Evolutionary conservation across 2,797 vertebrate genomes (phyloP), one percentile per base, ranked within the genome.

Genomic region (Gadopsis bispinosus): DNA sequence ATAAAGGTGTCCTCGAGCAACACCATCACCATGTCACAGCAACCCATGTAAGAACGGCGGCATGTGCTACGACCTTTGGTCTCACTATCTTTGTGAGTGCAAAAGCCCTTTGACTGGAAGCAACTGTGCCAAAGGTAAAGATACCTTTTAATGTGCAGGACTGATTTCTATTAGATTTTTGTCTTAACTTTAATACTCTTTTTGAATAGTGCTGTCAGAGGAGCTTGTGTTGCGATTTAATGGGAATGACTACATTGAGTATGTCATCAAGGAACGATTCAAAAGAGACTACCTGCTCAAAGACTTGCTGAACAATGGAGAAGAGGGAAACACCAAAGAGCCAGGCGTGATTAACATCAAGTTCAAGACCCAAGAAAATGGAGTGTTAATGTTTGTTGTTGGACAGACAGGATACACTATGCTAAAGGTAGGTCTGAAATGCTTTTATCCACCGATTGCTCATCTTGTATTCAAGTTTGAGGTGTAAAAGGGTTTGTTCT

Each of bases 1-100:
- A 84, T 62, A 3, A 78, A 93, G 95, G 68, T 96, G 95, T 90
- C 90, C 91, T 65, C 90, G 94, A 58, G 37, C 74, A 73, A 41
- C 75, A 65, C 56, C 47, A 26, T 77, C 90, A 5, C 89, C 83
- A 7, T 96, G 95, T 83, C 62, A 81, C 16, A 89, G 72, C 20
- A 69, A 63, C 56, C 90, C 90, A 7, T 96, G 95, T 77, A 80
- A 88, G 55, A 96, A 95, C 17, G 87, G 89, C 1, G 95, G 94
- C 19, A 66, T 90, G 59, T 96, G 95, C 72, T 85, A 80, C 47
- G 95, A 96, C 75, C 83, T 84, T 70, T 96, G 95, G 95, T 95
- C 92, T 67, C 72, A 92, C 70, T 92, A 93, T 83, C 22, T 93
- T 35, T 96, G 95, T 74, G 91, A 94, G 16, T 96, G 95, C 75